phyloP scores from a whole-genome alignment of 2,797 vertebrate genomes.

The Masticophis lateralis region DNA sequence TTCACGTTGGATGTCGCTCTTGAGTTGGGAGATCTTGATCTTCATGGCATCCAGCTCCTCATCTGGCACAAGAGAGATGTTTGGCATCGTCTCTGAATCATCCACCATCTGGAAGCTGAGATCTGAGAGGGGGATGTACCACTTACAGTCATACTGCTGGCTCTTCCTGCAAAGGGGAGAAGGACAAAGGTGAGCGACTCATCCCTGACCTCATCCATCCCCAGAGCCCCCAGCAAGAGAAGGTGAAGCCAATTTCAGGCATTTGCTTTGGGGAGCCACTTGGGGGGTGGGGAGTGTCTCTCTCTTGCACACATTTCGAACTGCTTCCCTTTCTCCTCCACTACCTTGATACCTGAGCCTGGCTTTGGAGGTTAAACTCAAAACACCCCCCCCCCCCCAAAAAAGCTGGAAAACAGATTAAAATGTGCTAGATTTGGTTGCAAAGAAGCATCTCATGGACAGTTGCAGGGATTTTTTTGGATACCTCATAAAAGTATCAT shows the following conservation, averaged over 20 bases:
- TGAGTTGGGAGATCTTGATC: conserved; percentile 92
- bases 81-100: conserved; percentile 82
- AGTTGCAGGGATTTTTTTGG: not conserved
- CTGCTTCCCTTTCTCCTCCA: not conserved
- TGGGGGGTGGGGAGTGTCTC: too few species aligned
- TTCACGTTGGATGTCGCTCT: conserved; percentile 90
- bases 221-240: not conserved
- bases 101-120: conserved; percentile 91
- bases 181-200: not conserved
- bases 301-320: not conserved
- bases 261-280: not conserved
- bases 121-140: conserved; percentile 91
- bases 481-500: not conserved
- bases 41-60: conserved; percentile 92
- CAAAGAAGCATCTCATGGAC: not conserved
- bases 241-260: not conserved
- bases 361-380: not conserved
- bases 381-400: not conserved
- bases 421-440: not conserved
- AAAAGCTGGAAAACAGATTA: not conserved
- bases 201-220: not conserved
- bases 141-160: conserved; percentile 95
- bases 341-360: not conserved
- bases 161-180: conserved; percentile 76
- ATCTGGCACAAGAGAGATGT: conserved; percentile 85